A percentile compares a stretch with the other conserved stretches of the same genome.
Evolutionary conservation across 2,797 vertebrate species (phyloP).

Genomic region (Stomatorhinus walkeri): DNA sequence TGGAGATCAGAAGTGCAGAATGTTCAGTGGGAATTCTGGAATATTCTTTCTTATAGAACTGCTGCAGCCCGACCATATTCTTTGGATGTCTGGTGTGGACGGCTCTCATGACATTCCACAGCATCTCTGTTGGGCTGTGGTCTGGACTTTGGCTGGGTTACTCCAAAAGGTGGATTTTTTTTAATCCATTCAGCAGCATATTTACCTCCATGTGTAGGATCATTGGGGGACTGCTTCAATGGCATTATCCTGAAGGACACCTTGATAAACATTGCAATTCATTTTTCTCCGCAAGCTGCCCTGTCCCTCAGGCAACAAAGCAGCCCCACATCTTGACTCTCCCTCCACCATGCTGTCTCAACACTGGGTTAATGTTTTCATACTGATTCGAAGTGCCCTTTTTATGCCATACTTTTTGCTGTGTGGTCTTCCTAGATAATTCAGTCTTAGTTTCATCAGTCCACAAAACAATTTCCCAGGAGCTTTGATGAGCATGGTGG

Average conservation of each 20-base stretch:
- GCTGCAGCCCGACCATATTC: background rate
- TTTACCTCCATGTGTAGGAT: background rate
- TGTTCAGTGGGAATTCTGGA: background rate
- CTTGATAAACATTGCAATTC: background rate
- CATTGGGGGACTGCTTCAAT: background rate
- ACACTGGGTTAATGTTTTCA: background rate
- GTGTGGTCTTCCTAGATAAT: background rate
- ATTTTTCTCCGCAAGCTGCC: background rate
- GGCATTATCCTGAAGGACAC: background rate
- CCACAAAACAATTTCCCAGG: background rate
- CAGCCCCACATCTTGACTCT: background rate
- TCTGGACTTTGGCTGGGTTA: background rate
- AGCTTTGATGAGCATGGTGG: background rate
- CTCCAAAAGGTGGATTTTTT: background rate
- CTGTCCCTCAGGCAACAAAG: background rate
- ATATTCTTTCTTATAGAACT: background rate
- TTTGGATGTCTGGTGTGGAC: background rate
- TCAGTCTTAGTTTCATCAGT: background rate
- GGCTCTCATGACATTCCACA: background rate
- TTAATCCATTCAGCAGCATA: background rate
- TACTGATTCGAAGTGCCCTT: background rate
- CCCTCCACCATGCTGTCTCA: background rate
- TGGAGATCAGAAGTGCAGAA: background rate
- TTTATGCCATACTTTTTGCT: background rate
- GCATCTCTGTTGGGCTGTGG: background rate